Conservation (phyloP, 2,888 invertebrate species). For the Anthrax anthrax region DNA sequence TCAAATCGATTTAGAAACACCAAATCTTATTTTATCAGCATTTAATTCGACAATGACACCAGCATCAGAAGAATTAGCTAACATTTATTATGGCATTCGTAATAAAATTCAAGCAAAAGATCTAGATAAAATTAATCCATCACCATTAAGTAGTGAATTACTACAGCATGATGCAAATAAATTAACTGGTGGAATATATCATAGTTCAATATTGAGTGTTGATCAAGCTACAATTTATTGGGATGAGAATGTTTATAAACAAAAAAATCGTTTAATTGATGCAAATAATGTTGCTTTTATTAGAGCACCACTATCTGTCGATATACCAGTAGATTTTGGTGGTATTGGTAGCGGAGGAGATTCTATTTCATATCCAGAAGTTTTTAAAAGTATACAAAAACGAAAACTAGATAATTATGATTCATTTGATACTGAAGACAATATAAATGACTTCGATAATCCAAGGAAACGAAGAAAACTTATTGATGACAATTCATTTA, state of each 20-base stretch:
- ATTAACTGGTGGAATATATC: conserved; percentile 24
- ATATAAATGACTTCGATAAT: conserved; percentile 5
- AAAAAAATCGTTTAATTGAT: conserved; percentile 13
- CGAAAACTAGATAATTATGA: conserved; percentile 14
- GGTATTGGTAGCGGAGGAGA: conserved; percentile 4
- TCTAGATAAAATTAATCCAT: conserved; percentile 16
- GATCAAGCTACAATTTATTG: conserved; percentile 25
- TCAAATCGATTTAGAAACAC: conserved; percentile 19
- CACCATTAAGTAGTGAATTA: conserved; percentile 28
- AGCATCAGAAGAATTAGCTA: conserved; percentile 24
- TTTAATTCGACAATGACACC: conserved; percentile 31
- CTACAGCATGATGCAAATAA: conserved; percentile 24
- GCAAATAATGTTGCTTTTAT: conserved; percentile 27
- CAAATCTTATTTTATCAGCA: conserved; percentile 25
- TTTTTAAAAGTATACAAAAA: conserved; percentile 19
- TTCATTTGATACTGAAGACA: not conserved
- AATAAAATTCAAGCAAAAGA: conserved; percentile 16
- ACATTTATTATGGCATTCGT: conserved; percentile 25
- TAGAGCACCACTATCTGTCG: conserved; percentile 19
- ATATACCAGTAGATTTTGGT: conserved; percentile 6
- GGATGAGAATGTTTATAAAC: conserved; percentile 14
- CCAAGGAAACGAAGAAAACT: conserved; percentile 14
- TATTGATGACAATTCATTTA: conserved; percentile 3
- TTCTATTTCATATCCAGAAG: conserved; percentile 20
- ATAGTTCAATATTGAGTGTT: conserved; percentile 25